These are phyloP conservation scores for Deilephila porcellus DNA, from an alignment of 2,888 invertebrate genomes.

Conservation along the genomic window DNA sequence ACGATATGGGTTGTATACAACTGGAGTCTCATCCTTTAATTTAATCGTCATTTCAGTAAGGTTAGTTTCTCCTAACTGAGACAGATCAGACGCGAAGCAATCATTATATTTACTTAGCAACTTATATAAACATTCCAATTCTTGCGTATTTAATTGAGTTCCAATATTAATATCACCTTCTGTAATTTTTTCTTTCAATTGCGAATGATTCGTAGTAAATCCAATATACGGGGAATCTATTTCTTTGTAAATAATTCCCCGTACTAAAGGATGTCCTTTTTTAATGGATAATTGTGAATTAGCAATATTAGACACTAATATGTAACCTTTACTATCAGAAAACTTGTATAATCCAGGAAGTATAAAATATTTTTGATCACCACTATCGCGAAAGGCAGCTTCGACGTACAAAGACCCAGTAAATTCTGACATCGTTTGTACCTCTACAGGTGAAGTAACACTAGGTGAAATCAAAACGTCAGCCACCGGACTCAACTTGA, in stretches of 20 bases:
- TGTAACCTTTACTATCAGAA: constrained; percentile 2
- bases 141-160: background rate
- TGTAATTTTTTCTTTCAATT: background rate
- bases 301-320: background rate
- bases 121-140: background rate
- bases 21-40: background rate
- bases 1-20: background rate
- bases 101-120: background rate
- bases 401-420: too few species aligned
- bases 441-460: too few species aligned
- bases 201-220: background rate
- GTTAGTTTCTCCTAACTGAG: background rate
- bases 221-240: background rate
- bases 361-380: background rate
- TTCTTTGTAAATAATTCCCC: background rate
- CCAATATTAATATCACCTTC: background rate
- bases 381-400: too few species aligned
- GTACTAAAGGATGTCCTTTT: background rate
- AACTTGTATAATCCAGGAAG: background rate
- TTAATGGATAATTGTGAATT: background rate
- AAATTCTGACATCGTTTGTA: too few species aligned
- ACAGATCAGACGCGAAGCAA: background rate
- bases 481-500: background rate
- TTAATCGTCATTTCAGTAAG: background rate
- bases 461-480: too few species aligned